Conservation (phyloP, 1,140 invertebrate genomes). For the Ceratina australensis region DNA sequence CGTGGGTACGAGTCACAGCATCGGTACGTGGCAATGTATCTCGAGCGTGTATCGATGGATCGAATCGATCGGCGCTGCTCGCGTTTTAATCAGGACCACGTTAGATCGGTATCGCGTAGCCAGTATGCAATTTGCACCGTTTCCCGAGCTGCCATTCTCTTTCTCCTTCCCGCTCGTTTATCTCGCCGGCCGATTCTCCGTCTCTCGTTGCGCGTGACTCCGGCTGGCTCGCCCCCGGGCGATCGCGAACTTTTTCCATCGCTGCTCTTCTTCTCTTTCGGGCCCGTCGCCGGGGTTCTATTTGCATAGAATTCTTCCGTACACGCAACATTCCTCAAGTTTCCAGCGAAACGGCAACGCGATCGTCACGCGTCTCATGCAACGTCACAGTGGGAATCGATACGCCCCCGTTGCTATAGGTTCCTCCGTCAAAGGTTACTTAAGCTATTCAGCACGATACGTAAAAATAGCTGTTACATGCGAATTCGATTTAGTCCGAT, state of each 20-base stretch:
- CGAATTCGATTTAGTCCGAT: slow-evolving; percentile 8
- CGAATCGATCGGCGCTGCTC: slow-evolving; percentile 29
- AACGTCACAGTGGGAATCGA: slow-evolving; percentile 36
- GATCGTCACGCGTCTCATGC: not conserved
- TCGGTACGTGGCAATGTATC: slow-evolving; percentile 28
- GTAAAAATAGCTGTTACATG: slow-evolving; percentile 25
- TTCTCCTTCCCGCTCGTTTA: slow-evolving; percentile 3
- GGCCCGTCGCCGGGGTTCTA: not conserved
- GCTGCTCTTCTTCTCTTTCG: not conserved
- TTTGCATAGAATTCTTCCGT: not conserved
- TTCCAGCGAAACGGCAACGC: not conserved
- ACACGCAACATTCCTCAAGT: slow-evolving; percentile 2
- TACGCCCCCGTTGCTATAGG: slow-evolving; percentile 34
- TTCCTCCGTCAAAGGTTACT: not conserved
- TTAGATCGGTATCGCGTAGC: slow-evolving; percentile 41
- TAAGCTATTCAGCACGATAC: too few relatives aligned
- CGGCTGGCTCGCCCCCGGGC: not conserved
- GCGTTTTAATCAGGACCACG: slow-evolving; percentile 35
- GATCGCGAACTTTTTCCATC: not conserved
- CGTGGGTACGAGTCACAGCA: not conserved
- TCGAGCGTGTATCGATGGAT: slow-evolving; percentile 26
- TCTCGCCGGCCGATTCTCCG: slow-evolving; percentile 7
- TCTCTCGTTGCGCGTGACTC: slow-evolving; percentile 49
- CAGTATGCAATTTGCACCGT: slow-evolving; percentile 44
- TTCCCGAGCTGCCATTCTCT: slow-evolving; percentile 27